Conservation (phyloP, 2,888 invertebrate species). For the Metallyticus violacea region DNA sequence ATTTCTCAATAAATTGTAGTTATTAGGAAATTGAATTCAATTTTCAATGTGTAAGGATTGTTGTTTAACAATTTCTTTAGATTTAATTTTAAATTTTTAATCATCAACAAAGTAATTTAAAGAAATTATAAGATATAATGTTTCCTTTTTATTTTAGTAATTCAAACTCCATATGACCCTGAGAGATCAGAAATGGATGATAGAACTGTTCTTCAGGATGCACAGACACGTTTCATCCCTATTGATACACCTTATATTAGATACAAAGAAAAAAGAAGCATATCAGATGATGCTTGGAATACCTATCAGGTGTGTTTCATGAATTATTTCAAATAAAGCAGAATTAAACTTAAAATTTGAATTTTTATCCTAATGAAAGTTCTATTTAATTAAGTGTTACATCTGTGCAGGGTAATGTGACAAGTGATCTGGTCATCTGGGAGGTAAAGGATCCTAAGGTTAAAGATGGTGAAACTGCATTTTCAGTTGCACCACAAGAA, state of each 20-base stretch:
- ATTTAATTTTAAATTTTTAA: no score
- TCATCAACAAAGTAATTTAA: no score
- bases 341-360: neutral
- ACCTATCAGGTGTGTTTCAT: neutral
- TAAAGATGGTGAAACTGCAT: neutral
- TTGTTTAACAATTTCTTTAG: no score
- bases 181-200: neutral
- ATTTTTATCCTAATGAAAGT: neutral
- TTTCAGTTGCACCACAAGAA: neutral
- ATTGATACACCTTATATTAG: neutral
- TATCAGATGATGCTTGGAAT: neutral
- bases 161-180: neutral
- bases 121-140: no score
- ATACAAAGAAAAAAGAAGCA: neutral
- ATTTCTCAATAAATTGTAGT: no score
- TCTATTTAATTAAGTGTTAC: neutral
- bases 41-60: no score
- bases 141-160: neutral
- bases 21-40: no score
- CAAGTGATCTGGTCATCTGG: slow-evolving; percentile 9
- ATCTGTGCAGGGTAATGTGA: neutral
- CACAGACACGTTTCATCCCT: neutral
- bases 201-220: slow-evolving; percentile 3
- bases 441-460: neutral
- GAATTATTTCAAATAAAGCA: neutral